Evolutionary conservation across 1,140 invertebrate genomes (phyloP), one percentile per base, ranked within the genome.

Genomic region (Diabrotica undecimpunctata): DNA sequence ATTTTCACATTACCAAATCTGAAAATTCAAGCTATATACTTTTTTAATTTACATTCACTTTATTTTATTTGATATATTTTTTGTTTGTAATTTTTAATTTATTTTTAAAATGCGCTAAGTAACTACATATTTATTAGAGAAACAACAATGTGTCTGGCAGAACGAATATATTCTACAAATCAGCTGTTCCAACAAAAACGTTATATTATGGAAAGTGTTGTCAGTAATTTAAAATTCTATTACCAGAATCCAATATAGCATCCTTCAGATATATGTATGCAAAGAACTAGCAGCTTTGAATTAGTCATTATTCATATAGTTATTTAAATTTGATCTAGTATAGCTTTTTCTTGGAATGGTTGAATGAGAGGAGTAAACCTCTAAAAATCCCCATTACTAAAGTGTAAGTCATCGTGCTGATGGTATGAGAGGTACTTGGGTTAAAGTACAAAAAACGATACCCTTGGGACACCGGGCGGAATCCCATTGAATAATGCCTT

Each of bases 331-430:
- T n/a, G 5, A 46, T 46, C n/a, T 46, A 46, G 8, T 46, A 10
- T 10, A 46, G n/a, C n/a, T 46, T 46, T 3, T 46, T n/a, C 3
- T 10, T 46, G 41, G 8, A 46, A 6, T 46, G 8, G n/a, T n/a
- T 37, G 7, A 11, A 2, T 25, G 9, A 57, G 58, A 60, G 58
- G 58, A 60, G 58, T 60, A 60, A 60, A 60, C 58, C 58, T 60
- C 58, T n/a, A 60, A 60, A 13, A 60, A 60, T 60, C 58, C 58
- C 58, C 41, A 60, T 41, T 50, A 25, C 38, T 13, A 60, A 60
- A 25, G 58, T 60, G 58, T 60, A 50, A 60, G 58, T 60, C 6
- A 60, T 60, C 58, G 58, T 60, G 58, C 58, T 14, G 10, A 60
- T 11, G 58, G 38, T 25, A 46, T 60, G 58, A 50, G 14, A 39